Conservation (phyloP, 2,888 invertebrate genomes). For the Dichetophora obliterata region DNA sequence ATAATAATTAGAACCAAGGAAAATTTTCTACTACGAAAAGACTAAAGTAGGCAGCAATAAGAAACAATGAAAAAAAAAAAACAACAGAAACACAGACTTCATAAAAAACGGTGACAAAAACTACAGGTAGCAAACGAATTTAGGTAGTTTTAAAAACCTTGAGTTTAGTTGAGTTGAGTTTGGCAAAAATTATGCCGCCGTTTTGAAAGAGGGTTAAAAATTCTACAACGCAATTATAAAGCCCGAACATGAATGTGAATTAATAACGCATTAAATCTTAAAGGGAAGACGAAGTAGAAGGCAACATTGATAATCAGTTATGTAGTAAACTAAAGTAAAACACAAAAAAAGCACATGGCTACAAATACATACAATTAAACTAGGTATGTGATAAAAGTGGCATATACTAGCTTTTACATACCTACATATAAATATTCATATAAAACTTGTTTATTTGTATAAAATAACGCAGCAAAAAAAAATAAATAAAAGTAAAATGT, state of each 20-base stretch:
- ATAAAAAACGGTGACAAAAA: not conserved
- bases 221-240: constrained; percentile 27
- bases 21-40: no score
- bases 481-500: not conserved
- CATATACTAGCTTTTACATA: not conserved
- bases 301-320: not conserved
- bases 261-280: constrained; percentile 35
- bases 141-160: no score
- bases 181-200: no score
- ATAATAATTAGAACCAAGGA: no score
- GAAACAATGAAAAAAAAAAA: not conserved
- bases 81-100: not conserved
- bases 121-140: not conserved
- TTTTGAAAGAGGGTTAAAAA: constrained; percentile 20
- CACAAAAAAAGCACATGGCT: not conserved
- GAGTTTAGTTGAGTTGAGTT: no score
- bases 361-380: not conserved
- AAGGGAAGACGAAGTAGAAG: constrained; percentile 2
- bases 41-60: not conserved
- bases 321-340: not conserved
- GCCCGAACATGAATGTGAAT: constrained; percentile 14
- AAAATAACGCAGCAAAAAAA: no score
- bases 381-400: not conserved
- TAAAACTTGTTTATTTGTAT: no score
- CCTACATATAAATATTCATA: no score